Evolutionary conservation across 1,140 invertebrate species (phyloP), one percentile per base, ranked within the genome.

Genomic region (Laodelphax striatellus): DNA sequence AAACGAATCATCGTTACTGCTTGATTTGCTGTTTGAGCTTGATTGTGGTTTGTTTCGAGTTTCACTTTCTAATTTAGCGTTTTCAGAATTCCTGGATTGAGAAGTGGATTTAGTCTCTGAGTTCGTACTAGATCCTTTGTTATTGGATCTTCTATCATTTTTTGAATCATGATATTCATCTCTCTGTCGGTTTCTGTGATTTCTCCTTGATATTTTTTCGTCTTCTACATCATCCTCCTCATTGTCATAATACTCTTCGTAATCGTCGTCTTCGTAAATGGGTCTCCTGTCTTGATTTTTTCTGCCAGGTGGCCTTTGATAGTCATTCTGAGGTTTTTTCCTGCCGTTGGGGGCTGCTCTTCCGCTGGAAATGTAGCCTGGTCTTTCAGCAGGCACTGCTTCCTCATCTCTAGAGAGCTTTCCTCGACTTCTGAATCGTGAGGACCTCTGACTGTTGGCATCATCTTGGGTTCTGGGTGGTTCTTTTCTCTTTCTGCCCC

Each of bases 181-280:
- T 55, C 62, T 55, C 24, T 46, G 54, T 31, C 56, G 52, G 10
- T 24, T n/a, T 38, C 24, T 34, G 44, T 50, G 10, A 50, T 52
- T 44, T 43, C 62, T 31, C 4, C 50, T 55, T n/a, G 22, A n/a
- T n/a, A 55, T 19, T 34, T 55, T 55, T 38, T 55, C 54, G 16
- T 55, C 59, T 57, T 53, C 19, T 17, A 46, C 59, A 0, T 61
- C 59, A 24, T 56, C 54, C 16, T 58, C 52, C n/a, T 64, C 58
- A 44, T 64, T 34, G 34, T 58, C 19, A 28, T 61, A 46, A 16
- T 59, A 44, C 16, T 62, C 62, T 24, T 64, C 67, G 9, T 65
- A 54, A 31, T 65, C 43, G 24, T 67, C 63, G 53, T 68, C 61
- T 34, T 58, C 63, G 28, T 64, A 56, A 11, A 53, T 21, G 10